phyloP scores from a whole-genome alignment of 2,888 invertebrate species.

The Aphelenchoides bicaudatus region DNA sequence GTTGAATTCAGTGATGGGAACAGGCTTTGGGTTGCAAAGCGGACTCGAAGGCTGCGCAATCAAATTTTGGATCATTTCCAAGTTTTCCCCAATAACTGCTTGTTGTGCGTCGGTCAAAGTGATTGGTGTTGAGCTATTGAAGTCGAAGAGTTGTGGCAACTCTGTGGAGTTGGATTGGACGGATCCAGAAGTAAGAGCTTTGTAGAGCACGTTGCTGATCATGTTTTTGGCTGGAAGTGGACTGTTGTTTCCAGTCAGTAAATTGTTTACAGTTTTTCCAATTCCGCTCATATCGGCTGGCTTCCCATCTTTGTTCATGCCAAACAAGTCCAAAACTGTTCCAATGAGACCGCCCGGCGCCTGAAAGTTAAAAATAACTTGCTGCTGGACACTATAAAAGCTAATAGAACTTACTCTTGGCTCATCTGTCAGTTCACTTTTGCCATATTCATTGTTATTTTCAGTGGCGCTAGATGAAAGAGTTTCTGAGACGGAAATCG shows the following conservation, averaged over 20 bases:
- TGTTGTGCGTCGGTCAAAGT: constrained; percentile 50
- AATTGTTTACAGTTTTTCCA: constrained; percentile 48
- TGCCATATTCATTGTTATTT: constrained; percentile 29
- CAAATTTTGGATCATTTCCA: constrained; percentile 59
- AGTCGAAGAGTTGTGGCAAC: constrained; percentile 18
- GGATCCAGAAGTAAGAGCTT: constrained; percentile 54
- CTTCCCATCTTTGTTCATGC: constrained; percentile 49
- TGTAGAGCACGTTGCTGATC: constrained; percentile 60
- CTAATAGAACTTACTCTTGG: too few relatives aligned
- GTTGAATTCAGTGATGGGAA: constrained; percentile 54
- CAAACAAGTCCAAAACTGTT: constrained; percentile 56
- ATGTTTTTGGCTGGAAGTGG: constrained; percentile 55
- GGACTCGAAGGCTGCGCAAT: constrained; percentile 59
- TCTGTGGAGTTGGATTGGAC: constrained; percentile 43
- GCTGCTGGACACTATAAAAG: too few relatives aligned
- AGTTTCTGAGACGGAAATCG: constrained; percentile 51
- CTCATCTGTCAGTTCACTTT: constrained; percentile 55
- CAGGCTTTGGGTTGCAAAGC: constrained; percentile 59
- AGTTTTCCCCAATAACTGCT: constrained; percentile 56
- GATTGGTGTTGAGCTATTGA: constrained; percentile 35
- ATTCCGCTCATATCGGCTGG: constrained; percentile 46
- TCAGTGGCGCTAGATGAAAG: constrained; percentile 34
- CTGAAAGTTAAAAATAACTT: too few relatives aligned
- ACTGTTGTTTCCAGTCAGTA: constrained; percentile 53
- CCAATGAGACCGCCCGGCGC: constrained; percentile 57